Evolutionary conservation across 2,888 invertebrate species (phyloP).

Genomic region (Drosophila greeni): DNA sequence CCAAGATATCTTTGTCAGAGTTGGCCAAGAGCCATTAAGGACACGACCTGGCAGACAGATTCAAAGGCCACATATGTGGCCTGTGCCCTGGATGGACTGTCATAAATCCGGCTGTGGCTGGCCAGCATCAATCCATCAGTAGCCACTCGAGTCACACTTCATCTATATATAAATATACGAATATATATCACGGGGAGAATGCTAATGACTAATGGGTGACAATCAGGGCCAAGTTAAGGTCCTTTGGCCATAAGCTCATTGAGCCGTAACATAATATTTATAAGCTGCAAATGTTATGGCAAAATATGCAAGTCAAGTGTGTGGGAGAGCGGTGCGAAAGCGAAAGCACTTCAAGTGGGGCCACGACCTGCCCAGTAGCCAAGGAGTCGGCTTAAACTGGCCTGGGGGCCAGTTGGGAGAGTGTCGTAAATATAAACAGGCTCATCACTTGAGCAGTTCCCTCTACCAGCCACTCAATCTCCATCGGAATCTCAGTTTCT

Average conservation of each 20-base stretch:
- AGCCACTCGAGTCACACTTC: constrained; percentile 23
- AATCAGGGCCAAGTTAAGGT: constrained; percentile 43
- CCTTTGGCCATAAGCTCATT: constrained; percentile 48
- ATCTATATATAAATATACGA: constrained; percentile 6
- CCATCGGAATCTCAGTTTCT: constrained; percentile 17
- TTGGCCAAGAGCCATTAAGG: constrained; percentile 31
- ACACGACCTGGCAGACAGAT: constrained; percentile 33
- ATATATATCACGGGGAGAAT: constrained; percentile 21
- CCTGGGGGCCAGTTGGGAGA: constrained; percentile 33
- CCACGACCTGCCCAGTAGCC: constrained; percentile 27
- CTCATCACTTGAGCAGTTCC: constrained; percentile 55
- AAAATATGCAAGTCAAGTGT: constrained; percentile 48
- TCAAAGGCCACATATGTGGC: constrained; percentile 26
- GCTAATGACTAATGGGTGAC: constrained; percentile 68
- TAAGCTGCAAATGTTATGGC: constrained; percentile 53
- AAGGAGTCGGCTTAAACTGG: constrained; percentile 46
- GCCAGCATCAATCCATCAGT: constrained; percentile 45
- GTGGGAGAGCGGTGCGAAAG: constrained; percentile 13
- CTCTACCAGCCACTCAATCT: constrained; percentile 3
- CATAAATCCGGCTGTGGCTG: constrained; percentile 20
- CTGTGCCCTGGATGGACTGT: constrained; percentile 16
- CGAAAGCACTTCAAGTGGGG: constrained; percentile 49
- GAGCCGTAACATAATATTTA: constrained; percentile 68
- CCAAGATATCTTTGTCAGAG: constrained; percentile 31
- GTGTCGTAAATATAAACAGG: constrained; percentile 63